A percentile compares a stretch with the other conserved stretches of the same genome.
phyloP scores from a whole-genome alignment of 1,140 invertebrate genomes.

The Pentalonia nigronervosa region DNA sequence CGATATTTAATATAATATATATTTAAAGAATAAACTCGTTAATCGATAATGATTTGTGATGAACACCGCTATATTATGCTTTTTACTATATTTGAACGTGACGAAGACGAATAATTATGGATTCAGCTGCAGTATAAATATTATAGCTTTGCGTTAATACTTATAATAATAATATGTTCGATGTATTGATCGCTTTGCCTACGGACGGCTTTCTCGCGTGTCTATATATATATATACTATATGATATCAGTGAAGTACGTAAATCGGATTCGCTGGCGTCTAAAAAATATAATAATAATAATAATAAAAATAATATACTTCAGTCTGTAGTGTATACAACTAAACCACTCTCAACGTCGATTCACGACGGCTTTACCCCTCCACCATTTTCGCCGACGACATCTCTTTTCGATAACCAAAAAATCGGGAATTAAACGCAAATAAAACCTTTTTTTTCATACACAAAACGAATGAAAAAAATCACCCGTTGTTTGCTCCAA shows the following conservation, averaged over 20 bases:
- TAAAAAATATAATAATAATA: constrained; percentile 4
- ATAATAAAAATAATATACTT: not conserved
- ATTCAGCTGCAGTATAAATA: not conserved
- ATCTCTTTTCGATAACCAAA: not conserved
- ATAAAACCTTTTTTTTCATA: constrained; percentile 7
- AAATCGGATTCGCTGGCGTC: not conserved
- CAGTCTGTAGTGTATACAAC: not conserved
- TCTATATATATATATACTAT: not conserved
- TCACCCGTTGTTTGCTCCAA: not conserved
- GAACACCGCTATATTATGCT: not conserved
- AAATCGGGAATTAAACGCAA: constrained; percentile 35
- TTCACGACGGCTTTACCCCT: not conserved
- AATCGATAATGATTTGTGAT: not conserved
- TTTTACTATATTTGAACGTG: not conserved
- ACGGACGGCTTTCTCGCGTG: not conserved
- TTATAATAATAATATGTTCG: not conserved
- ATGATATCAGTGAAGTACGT: not conserved
- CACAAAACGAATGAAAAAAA: not conserved
- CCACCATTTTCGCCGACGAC: not conserved
- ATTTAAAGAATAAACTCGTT: not conserved
- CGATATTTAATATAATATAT: not conserved
- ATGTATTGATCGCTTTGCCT: not conserved
- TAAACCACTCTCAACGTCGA: not conserved
- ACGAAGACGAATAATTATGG: not conserved
- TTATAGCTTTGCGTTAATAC: not conserved